Evolutionary conservation across 35 echinoderm and acorn worm genomes (phyloP).

Genomic region (Apostichopus parvimensis): DNA sequence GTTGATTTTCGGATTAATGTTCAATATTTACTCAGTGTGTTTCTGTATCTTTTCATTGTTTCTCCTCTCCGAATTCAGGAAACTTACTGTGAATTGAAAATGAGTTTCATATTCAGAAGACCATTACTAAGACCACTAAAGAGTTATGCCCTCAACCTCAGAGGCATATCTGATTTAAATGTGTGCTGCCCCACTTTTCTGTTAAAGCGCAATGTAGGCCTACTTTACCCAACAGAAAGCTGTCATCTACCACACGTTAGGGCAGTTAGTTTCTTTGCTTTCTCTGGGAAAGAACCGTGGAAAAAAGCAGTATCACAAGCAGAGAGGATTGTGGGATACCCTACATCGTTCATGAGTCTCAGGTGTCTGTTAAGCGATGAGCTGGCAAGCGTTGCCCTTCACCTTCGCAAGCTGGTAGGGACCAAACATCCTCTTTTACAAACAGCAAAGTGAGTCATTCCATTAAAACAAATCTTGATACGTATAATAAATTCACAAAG

Average conservation of each 20-base stretch:
- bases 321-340: slow-evolving; percentile 93
- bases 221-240: background rate
- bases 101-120: background rate
- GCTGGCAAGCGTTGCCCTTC: slow-evolving; percentile 90
- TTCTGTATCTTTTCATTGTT: too few species aligned
- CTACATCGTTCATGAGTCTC: slow-evolving; percentile 94
- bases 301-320: slow-evolving; percentile 85
- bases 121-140: background rate
- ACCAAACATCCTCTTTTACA: slow-evolving; percentile 94
- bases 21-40: too few species aligned
- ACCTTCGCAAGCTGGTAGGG: slow-evolving; percentile 91
- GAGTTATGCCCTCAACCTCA: background rate
- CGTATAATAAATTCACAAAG: too few species aligned
- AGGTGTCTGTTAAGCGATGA: slow-evolving; percentile 92
- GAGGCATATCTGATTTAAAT: background rate
- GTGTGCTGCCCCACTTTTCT: background rate
- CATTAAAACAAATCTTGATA: background rate
- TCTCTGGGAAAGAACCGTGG: slow-evolving; percentile 58
- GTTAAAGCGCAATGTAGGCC: background rate
- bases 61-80: too few species aligned
- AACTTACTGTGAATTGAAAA: background rate
- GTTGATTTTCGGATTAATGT: too few species aligned
- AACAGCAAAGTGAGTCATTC: slow-evolving; percentile 88
- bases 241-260: background rate
- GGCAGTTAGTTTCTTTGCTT: slow-evolving; percentile 52